Conservation (phyloP, 2,797 vertebrate genomes). For the Leptatherina wallacei region DNA sequence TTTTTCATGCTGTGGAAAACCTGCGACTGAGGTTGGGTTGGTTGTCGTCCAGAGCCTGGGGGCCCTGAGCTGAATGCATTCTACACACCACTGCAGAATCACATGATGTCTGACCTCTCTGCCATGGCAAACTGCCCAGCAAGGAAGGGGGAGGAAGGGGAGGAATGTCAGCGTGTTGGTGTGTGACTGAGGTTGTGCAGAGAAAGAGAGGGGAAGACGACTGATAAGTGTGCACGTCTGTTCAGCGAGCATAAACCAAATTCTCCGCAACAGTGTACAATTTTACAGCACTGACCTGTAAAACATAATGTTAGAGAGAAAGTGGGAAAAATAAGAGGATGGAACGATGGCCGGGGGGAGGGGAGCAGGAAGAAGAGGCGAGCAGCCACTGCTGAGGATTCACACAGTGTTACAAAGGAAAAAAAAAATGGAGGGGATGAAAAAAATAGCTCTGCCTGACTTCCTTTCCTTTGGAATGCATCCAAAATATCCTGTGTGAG, state of each 20-base stretch:
- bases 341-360: slow-evolving; percentile 34
- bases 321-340: slow-evolving; percentile 42
- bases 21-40: slow-evolving; percentile 78
- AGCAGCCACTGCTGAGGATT: slow-evolving; percentile 50
- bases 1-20: slow-evolving; percentile 79
- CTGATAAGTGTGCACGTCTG: slow-evolving; percentile 38
- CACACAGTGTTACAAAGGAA: slow-evolving; percentile 45
- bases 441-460: slow-evolving; percentile 60
- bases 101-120: slow-evolving; percentile 84
- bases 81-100: slow-evolving; percentile 81
- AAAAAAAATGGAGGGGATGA: slow-evolving; percentile 21
- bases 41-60: slow-evolving; percentile 77
- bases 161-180: slow-evolving; percentile 61
- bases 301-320: slow-evolving; percentile 61
- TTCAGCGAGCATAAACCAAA: slow-evolving; percentile 66
- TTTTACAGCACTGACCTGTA: slow-evolving; percentile 71
- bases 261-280: slow-evolving; percentile 55
- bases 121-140: slow-evolving; percentile 80
- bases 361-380: slow-evolving; percentile 33
- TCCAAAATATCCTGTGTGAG: slow-evolving; percentile 70
- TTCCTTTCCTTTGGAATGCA: slow-evolving; percentile 74
- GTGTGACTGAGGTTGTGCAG: slow-evolving; percentile 48
- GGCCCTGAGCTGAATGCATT: slow-evolving; percentile 78
- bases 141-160: slow-evolving; percentile 67
- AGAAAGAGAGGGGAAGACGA: slow-evolving; percentile 36